Evolutionary conservation across 2,888 invertebrate genomes (phyloP).

Genomic region (Neoitamus cyanurus): DNA sequence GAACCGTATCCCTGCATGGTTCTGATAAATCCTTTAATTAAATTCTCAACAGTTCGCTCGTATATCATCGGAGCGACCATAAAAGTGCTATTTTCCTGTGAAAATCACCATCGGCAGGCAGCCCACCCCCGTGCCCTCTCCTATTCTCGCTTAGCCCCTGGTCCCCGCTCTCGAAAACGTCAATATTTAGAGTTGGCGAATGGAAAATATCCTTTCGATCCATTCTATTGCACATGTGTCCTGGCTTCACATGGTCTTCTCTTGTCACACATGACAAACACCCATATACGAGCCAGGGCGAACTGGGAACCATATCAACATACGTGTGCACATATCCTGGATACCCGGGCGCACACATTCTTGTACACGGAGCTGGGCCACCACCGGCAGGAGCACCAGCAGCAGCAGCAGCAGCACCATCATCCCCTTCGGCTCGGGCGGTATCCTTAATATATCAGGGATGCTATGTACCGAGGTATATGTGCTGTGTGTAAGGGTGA

Average conservation of each 20-base stretch:
- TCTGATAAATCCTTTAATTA: constrained; percentile 36
- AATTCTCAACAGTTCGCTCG: constrained; percentile 42
- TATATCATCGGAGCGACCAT: constrained; percentile 45
- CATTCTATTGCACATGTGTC: constrained; percentile 47
- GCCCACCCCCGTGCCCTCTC: neutral
- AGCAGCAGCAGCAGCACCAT: constrained; percentile 1
- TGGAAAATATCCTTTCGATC: constrained; percentile 47
- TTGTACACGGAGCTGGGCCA: neutral
- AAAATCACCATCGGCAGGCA: constrained; percentile 25
- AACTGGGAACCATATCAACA: neutral
- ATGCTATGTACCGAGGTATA: constrained; percentile 42
- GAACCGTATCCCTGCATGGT: neutral
- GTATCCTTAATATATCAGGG: constrained; percentile 43
- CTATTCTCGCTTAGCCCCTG: neutral
- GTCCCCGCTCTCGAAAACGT: constrained; percentile 2
- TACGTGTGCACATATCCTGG: constrained; percentile 31
- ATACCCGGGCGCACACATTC: constrained; percentile 12
- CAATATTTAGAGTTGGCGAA: constrained; percentile 32
- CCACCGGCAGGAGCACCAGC: no score
- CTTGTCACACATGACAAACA: constrained; percentile 48
- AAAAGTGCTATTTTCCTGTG: constrained; percentile 28
- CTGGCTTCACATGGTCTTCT: constrained; percentile 44
- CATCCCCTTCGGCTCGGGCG: constrained; percentile 27
- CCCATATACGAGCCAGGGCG: neutral
- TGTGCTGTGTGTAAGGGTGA: constrained; percentile 51